A percentile compares a stretch with the other conserved stretches of the same genome.
phyloP scores from a whole-genome alignment of 2,888 invertebrate species.

The Acanthococcus lagerstroemiae region DNA sequence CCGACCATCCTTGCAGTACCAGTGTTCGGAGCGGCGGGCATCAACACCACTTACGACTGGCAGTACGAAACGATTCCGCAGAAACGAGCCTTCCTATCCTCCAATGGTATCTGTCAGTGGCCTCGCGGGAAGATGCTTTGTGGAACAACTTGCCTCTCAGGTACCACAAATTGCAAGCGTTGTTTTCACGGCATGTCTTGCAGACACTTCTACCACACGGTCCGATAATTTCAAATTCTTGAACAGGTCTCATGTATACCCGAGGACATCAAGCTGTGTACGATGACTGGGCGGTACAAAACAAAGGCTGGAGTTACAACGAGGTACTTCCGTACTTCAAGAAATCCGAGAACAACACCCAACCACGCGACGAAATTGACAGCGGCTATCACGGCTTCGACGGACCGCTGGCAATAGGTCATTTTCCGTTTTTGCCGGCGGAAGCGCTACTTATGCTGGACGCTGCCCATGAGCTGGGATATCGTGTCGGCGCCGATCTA shows the following conservation, averaged over 20 bases:
- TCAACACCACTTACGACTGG: slow-evolving; percentile 46
- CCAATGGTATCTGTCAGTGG: slow-evolving; percentile 43
- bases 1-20: slow-evolving; percentile 43
- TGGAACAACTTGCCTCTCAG: slow-evolving; percentile 36
- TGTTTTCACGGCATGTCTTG: too few relatives aligned
- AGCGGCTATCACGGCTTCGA: slow-evolving; percentile 43
- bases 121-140: slow-evolving; percentile 44
- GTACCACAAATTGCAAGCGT: too few relatives aligned
- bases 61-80: slow-evolving; percentile 46
- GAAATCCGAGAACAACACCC: slow-evolving; percentile 42
- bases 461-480: slow-evolving; percentile 42
- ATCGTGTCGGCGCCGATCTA: slow-evolving; percentile 42
- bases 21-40: slow-evolving; percentile 41
- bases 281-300: slow-evolving; percentile 54
- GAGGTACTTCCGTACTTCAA: slow-evolving; percentile 42
- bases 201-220: slow-evolving; percentile 15
- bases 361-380: slow-evolving; percentile 37
- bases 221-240: background rate
- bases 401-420: slow-evolving; percentile 42
- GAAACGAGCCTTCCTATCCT: slow-evolving; percentile 38
- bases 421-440: slow-evolving; percentile 42
- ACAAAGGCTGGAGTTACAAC: slow-evolving; percentile 48
- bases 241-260: slow-evolving; percentile 48
- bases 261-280: slow-evolving; percentile 57
- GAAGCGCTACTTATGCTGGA: slow-evolving; percentile 41